Percentiles rank a stretch among this genome's conserved stretches.
These are phyloP conservation scores for Sprattus sprattus DNA, from an alignment of 2,113 vertebrate species.

Conservation along the genomic window DNA sequence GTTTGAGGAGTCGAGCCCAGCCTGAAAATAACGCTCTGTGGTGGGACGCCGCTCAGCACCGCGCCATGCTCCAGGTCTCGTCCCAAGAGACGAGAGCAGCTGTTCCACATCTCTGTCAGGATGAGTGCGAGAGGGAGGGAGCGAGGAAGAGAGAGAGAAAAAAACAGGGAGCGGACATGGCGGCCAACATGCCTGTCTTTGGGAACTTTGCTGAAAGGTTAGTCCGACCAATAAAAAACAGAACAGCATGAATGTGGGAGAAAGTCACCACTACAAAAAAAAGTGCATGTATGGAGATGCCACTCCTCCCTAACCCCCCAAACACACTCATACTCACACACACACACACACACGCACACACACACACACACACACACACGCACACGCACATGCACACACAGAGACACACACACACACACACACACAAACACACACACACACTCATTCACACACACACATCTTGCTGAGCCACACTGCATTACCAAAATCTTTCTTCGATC, in stretches of 20 bases:
- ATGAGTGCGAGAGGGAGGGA: slow-evolving; percentile 5
- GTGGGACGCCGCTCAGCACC: slow-evolving; percentile 58
- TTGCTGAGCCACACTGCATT: slow-evolving; percentile 33
- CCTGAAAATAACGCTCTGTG: slow-evolving; percentile 65
- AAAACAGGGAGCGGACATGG: background rate
- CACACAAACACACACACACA: slow-evolving; percentile 2
- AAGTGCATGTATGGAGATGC: slow-evolving; percentile 44
- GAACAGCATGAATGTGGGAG: slow-evolving; percentile 38
- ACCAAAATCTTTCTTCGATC: slow-evolving; percentile 38
- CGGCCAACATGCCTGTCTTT: slow-evolving; percentile 36
- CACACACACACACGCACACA: slow-evolving; percentile 9
- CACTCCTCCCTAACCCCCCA: slow-evolving; percentile 5
- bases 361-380: too few species aligned
- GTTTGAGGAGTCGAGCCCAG: slow-evolving; percentile 38
- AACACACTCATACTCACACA: background rate
- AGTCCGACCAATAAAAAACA: background rate
- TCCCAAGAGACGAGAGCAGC: slow-evolving; percentile 66
- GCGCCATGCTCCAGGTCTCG: slow-evolving; percentile 52
- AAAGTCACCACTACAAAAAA: slow-evolving; percentile 41
- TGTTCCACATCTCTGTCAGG: slow-evolving; percentile 61
- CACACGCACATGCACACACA: slow-evolving; percentile 7
- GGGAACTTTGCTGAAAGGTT: slow-evolving; percentile 24
- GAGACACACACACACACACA: too few species aligned
- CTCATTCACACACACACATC: too few species aligned
- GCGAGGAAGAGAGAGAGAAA: slow-evolving; percentile 1